These are phyloP conservation scores for Epizoanthus scotinus DNA, from an alignment of 92 coral and sea anemone genomes.

Conservation along the genomic window DNA sequence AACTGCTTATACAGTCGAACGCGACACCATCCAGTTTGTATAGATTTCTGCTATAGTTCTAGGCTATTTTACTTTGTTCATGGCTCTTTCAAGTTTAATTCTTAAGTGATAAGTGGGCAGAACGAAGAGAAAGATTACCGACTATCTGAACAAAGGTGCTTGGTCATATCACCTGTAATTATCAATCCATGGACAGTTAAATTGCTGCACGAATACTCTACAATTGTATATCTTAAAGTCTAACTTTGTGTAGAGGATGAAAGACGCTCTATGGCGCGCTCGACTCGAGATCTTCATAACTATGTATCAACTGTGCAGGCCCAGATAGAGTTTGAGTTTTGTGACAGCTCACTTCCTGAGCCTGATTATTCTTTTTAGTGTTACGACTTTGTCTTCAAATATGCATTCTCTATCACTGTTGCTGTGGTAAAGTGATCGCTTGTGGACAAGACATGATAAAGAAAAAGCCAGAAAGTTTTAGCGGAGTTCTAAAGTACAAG, in stretches of 20 bases:
- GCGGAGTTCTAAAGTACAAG: too few relatives aligned
- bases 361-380: background rate
- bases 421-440: too few relatives aligned
- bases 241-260: background rate
- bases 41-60: too few relatives aligned
- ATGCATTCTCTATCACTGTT: too few relatives aligned
- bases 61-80: too few relatives aligned
- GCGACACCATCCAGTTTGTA: too few relatives aligned
- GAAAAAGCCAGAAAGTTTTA: too few relatives aligned
- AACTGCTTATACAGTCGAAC: too few relatives aligned
- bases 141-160: too few relatives aligned
- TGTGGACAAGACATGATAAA: too few relatives aligned
- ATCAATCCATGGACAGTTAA: background rate
- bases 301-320: background rate
- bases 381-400: background rate
- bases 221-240: background rate
- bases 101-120: background rate
- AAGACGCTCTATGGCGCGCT: background rate
- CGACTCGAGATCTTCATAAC: background rate
- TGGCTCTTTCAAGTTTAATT: too few relatives aligned
- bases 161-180: background rate
- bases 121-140: background rate
- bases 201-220: background rate
- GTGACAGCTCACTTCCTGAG: conserved; percentile 10
- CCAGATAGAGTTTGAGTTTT: background rate